Evolutionary conservation across 2,113 vertebrate species (phyloP), one percentile per base, ranked within the genome.

Genomic region (Ammodramus savannarum): DNA sequence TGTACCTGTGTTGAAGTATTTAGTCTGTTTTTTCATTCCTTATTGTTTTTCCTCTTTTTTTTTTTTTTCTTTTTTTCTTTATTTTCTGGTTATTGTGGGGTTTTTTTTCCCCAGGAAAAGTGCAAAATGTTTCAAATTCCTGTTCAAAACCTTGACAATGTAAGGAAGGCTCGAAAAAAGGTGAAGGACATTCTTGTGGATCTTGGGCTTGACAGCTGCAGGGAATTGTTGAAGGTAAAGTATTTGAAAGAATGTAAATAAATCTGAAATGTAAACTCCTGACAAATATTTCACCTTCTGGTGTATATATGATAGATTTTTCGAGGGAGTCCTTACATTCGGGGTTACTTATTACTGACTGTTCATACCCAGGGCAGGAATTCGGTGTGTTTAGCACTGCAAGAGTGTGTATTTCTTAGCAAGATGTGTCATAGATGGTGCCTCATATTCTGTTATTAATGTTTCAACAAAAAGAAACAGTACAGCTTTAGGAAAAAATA

Each of bases 101-200:
- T 57, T 34, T 6, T n/a, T 57, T 23, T 1, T 2, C 7, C 38
- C 14, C 82, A 98, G 98, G 96, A 94, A 93, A 97, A 95, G 92
- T 96, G 77, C 93, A 97, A 98, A 93, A 99, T 99, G 99, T 99
- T 98, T 98, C 99, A 99, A 97, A 97, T 98, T 93, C 98, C 99
- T 85, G 98, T 99, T 92, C 98, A 98, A 96, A 99, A 99, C 95
- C 97, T 99, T 95, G 98, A 98, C 77, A 98, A 92, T 96, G 98
- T 99, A 94, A 98, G 99, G 94, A 98, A 98, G 96, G 98, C 98
- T 65, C 97, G 99, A 49, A 99, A 98, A 96, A 98, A 97, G 85
- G 99, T 99, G 82, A 99, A 99, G 94, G 93, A 96, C 72, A 98
- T 99, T 94, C 97, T 99, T 86, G 95, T 97, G 96, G 98, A 99